These are phyloP conservation scores for Saccostrea echinata DNA, from an alignment of 1,140 invertebrate species.

Conservation along the genomic window DNA sequence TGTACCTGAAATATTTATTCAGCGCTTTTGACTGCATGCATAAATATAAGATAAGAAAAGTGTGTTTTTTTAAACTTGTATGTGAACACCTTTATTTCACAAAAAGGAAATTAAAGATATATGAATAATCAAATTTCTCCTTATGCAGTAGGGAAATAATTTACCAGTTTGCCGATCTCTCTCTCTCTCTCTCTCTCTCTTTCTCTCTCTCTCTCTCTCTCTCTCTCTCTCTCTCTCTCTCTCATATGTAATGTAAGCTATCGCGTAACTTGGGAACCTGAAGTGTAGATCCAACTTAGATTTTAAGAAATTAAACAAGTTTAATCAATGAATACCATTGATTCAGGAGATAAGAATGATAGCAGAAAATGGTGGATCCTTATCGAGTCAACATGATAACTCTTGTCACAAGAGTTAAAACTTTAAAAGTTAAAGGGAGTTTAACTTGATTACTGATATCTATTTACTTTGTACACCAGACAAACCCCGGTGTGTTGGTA, in stretches of 20 bases:
- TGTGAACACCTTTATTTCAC: background rate
- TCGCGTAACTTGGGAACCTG: background rate
- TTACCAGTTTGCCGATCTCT: too few relatives aligned
- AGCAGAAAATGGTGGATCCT: constrained; percentile 13
- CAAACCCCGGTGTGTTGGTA: constrained; percentile 1
- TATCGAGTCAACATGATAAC: constrained; percentile 1
- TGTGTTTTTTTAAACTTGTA: background rate
- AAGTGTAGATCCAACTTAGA: background rate
- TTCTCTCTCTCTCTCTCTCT: background rate
- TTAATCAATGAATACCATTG: constrained; percentile 22
- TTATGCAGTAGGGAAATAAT: too few relatives aligned
- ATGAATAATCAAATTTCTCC: too few relatives aligned
- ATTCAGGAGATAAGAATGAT: background rate
- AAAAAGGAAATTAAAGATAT: too few relatives aligned
- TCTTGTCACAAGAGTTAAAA: constrained; percentile 5
- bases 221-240: background rate
- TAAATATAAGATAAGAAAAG: background rate
- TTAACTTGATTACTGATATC: background rate
- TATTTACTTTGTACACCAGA: constrained; percentile 12
- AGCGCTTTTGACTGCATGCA: constrained; percentile 1
- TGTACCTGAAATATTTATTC: too few relatives aligned
- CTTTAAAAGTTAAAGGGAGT: constrained; percentile 31
- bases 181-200: background rate
- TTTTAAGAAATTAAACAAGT: background rate
- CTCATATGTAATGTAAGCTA: background rate